Percentiles rank a stretch among this genome's conserved stretches.
Evolutionary conservation across 2,888 invertebrate species (phyloP).

Genomic region (Psylliodes chrysocephalus): DNA sequence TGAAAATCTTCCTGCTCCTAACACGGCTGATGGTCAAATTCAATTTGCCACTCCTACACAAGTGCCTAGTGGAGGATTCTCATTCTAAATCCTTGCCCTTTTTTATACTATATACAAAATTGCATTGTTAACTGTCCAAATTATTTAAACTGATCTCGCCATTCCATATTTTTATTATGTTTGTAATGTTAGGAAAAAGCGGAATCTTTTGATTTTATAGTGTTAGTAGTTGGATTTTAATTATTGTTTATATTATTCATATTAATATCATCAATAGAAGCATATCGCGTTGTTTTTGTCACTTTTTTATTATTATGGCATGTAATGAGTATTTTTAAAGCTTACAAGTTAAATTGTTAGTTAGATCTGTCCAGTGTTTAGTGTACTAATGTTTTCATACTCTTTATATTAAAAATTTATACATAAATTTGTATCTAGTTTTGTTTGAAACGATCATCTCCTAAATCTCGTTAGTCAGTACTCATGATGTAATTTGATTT

Average conservation of each 20-base stretch:
- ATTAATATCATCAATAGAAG: not conserved
- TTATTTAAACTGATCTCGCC: slow-evolving; percentile 25
- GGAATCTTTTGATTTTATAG: not conserved
- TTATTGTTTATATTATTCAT: not conserved
- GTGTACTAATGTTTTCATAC: slow-evolving; percentile 15
- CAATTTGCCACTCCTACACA: slow-evolving; percentile 52
- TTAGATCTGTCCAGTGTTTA: not conserved
- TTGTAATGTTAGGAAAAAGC: not conserved
- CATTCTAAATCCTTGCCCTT: slow-evolving; percentile 49
- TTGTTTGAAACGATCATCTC: too few species aligned
- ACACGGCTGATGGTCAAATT: slow-evolving; percentile 56
- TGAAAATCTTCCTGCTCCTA: slow-evolving; percentile 48
- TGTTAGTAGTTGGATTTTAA: not conserved
- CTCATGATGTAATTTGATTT: too few species aligned
- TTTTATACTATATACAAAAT: slow-evolving; percentile 7
- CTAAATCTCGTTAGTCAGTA: too few species aligned
- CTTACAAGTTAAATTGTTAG: too few species aligned
- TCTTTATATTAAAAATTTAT: slow-evolving; percentile 10
- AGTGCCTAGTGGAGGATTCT: slow-evolving; percentile 59
- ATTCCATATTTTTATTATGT: slow-evolving; percentile 19
- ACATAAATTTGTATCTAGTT: too few species aligned
- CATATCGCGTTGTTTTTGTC: not conserved
- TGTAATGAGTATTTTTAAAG: not conserved
- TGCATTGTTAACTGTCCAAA: not conserved
- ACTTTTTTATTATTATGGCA: not conserved